Evolutionary conservation across 2,888 invertebrate genomes (phyloP).

Genomic region (Hedychridium roseum): DNA sequence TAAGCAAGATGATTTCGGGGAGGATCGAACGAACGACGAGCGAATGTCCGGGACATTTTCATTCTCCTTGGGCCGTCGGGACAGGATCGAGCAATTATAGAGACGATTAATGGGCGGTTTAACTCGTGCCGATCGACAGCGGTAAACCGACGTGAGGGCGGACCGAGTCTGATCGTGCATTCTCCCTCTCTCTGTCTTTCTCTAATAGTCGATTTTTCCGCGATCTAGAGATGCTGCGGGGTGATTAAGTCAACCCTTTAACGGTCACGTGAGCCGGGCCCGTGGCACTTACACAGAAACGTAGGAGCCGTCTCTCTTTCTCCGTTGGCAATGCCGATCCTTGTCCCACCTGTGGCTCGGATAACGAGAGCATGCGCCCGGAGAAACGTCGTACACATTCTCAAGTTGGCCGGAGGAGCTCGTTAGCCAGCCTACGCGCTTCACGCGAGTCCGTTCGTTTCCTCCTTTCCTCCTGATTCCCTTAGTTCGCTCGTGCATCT

Average conservation of each 20-base stretch:
- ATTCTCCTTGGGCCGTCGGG: no score
- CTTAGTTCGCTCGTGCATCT: constrained; percentile 19
- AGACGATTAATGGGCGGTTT: no score
- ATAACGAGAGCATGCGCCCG: constrained; percentile 54
- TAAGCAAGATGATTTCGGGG: no score
- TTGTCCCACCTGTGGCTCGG: constrained; percentile 25
- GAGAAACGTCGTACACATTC: constrained; percentile 51
- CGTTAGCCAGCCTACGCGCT: constrained; percentile 58
- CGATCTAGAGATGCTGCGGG: constrained; percentile 51
- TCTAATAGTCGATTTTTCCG: constrained; percentile 44
- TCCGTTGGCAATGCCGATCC: no score
- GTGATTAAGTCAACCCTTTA: constrained; percentile 55
- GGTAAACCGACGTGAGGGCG: no score
- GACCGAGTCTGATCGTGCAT: no score
- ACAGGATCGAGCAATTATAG: no score
- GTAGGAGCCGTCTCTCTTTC: no score
- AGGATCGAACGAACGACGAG: no score
- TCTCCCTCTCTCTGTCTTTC: no score
- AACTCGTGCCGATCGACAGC: no score
- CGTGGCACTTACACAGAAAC: constrained; percentile 18
- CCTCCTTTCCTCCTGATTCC: constrained; percentile 29
- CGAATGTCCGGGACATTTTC: no score
- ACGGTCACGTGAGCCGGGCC: constrained; percentile 20
- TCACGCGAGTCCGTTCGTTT: constrained; percentile 47
- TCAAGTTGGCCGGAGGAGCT: constrained; percentile 39